Evolutionary conservation across 2,888 invertebrate species (phyloP), one percentile per base, ranked within the genome.

Genomic region (Sarcophaga carnaria): DNA sequence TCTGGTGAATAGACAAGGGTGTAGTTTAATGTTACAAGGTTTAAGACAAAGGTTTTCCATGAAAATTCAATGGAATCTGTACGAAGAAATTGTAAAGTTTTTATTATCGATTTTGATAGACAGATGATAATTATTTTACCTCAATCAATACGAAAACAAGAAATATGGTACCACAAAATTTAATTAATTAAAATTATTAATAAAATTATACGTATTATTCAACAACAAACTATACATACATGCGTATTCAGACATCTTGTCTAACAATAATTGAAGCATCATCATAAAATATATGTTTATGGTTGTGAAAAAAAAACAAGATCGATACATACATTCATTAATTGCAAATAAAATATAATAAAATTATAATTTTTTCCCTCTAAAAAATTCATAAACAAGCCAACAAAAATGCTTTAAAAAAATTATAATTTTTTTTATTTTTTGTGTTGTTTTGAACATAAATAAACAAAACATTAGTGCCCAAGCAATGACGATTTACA

Each of bases 391-490:
- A 25, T 2, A 45, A 63, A 75, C 45, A 63, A 17, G 20, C 11
- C 20, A 49, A 45, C 17, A 45, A 72, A 72, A 59, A 37, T 11
- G 2, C 17, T 64, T 17, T 37, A 45, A 54, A 70, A 64, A 71
- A 37, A 77, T 59, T 59, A 60, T 64, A 72, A 72, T 37, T 37
- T 37, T 37, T 37, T 8, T 37, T 37, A 8, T 37, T 37, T 37
- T 10, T 10, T 10, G 37, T 3, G 0, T 37, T 3, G 12, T 3
- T 22, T 59, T 17, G 59, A 11, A 59, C 66, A 82, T 37, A 71
- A 85, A 85, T 72, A 80, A 85, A 54, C 64, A 71, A 72, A 27
- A 63, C 47, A 74, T 76, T 79, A 67, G 37, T 37, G 37, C 37
- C 2, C 37, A 37, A 1, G 2, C 37, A 64, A 14, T 64, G 20